Base-by-base conservation (phyloP, 2,888 invertebrate genomes). In the Oconnorella tubifera region DNA sequence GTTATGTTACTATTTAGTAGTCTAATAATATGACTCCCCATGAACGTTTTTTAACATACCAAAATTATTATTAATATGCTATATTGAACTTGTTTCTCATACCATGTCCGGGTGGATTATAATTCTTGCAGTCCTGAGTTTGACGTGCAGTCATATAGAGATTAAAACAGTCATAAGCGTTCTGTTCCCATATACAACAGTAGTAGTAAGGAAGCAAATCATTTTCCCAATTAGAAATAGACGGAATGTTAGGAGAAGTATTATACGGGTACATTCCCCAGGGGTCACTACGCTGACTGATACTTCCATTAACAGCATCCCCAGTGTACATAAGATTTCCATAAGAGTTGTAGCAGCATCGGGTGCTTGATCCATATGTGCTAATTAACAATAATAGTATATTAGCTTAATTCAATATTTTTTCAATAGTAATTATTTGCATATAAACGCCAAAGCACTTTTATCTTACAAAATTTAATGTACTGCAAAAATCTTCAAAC, bases 321-420 rank as follows among this genome's bases (percentile, higher is more conserved):
- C 56, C 62, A 4, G 62, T 4, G 56, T 62, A 62, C 62, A 62
- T 59, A 6, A 62, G 56, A 33, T 59, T 62, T 29, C 56, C 62
- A 33, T 62, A 25, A 6, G 3, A 25, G 29, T 58, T 55, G 28
- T 62, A 62, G 56, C 62, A 62, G 56, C 62, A 62, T 3, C 31
- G 10, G 56, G 40, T 19, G 28, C 33, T 40, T 6, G 33, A 32
- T 48, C 59, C 59, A 40, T n/a, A 6, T 10, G 3, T 6, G 40
- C 59, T 59, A 31, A 40, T 10, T 19, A 40, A 40, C 40, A 40
- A 40, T 10, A 19, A n/a, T n/a, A n/a, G n/a, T n/a, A n/a, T n/a
- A n/a, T n/a, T n/a, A n/a, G n/a, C n/a, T n/a, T n/a, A n/a, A n/a
- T n/a, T n/a, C n/a, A n/a, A n/a, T n/a, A n/a, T n/a, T n/a, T n/a